These are phyloP conservation scores for Synchiropus splendidus DNA, from an alignment of 2,113 vertebrate species.

Conservation along the genomic window DNA sequence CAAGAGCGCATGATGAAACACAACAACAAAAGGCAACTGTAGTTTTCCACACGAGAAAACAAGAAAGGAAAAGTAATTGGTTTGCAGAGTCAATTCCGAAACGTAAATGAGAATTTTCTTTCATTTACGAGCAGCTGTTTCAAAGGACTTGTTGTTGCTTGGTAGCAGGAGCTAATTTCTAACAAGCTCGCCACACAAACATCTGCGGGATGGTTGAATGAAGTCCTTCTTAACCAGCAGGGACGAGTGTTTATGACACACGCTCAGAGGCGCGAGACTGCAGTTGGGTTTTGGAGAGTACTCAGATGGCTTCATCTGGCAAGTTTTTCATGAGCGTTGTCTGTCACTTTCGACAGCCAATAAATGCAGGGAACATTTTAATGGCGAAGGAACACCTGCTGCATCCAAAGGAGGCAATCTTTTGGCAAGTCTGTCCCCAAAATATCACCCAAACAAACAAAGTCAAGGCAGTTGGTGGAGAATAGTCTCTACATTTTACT, in stretches of 20 bases:
- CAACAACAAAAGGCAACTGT: too few relatives aligned
- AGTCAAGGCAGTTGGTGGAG: too few relatives aligned
- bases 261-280: too few relatives aligned
- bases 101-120: conserved; percentile 3
- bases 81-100: neutral
- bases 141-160: conserved; percentile 1
- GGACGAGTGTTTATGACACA: too few relatives aligned
- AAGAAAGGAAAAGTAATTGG: neutral
- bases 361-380: conserved; percentile 2
- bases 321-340: neutral
- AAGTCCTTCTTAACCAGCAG: too few relatives aligned
- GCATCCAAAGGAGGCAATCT: conserved; percentile 2
- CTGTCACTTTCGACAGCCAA: conserved; percentile 5
- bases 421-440: conserved; percentile 5
- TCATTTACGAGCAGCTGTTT: conserved; percentile 7
- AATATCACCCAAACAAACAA: conserved; percentile 5
- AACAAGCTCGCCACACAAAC: too few relatives aligned
- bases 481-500: too few relatives aligned
- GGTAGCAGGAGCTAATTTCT: too few relatives aligned
- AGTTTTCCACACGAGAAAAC: neutral
- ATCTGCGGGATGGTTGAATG: too few relatives aligned
- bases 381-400: conserved; percentile 3
- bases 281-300: too few relatives aligned
- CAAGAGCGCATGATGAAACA: too few relatives aligned
- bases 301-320: too few relatives aligned